Percentiles rank a stretch among this genome's conserved stretches.
phyloP scores from a whole-genome alignment of 2,888 invertebrate species.

The Nematopogon swammerdamellus region DNA sequence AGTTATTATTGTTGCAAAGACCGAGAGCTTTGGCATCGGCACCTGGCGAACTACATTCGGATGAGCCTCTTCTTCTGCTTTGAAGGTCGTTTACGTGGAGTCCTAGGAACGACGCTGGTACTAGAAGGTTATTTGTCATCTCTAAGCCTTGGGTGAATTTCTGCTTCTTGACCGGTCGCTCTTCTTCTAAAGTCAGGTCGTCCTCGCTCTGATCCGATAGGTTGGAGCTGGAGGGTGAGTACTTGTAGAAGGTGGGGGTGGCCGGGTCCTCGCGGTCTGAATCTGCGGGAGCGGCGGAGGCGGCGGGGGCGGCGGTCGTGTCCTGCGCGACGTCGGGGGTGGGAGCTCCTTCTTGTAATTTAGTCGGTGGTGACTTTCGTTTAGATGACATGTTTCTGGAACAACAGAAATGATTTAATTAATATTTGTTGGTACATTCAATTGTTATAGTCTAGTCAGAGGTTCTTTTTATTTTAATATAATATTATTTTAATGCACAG shows the following conservation, averaged over 20 bases:
- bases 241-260: constrained; percentile 41
- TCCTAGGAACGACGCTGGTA: constrained; percentile 49
- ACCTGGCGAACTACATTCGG: constrained; percentile 72
- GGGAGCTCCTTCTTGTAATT: constrained; percentile 75
- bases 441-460: too few relatives aligned
- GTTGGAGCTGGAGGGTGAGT: constrained; percentile 46
- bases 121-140: constrained; percentile 60
- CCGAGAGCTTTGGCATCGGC: constrained; percentile 64
- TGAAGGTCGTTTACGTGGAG: constrained; percentile 56
- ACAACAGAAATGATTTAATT: constrained; percentile 22
- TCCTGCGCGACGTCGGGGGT: constrained; percentile 38
- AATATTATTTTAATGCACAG: too few relatives aligned
- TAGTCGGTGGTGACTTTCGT: constrained; percentile 93
- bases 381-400: constrained; percentile 94
- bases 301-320: constrained; percentile 48
- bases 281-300: constrained; percentile 36
- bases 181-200: constrained; percentile 55
- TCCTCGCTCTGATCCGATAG: constrained; percentile 56
- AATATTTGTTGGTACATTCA: too few relatives aligned
- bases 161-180: constrained; percentile 59
- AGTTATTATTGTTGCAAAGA: constrained; percentile 63
- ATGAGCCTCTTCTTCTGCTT: constrained; percentile 52
- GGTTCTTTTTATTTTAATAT: too few relatives aligned
- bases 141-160: constrained; percentile 57
- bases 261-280: constrained; percentile 24